These are phyloP conservation scores for Netelia inedita DNA, from an alignment of 2,888 invertebrate species.

Conservation along the genomic window DNA sequence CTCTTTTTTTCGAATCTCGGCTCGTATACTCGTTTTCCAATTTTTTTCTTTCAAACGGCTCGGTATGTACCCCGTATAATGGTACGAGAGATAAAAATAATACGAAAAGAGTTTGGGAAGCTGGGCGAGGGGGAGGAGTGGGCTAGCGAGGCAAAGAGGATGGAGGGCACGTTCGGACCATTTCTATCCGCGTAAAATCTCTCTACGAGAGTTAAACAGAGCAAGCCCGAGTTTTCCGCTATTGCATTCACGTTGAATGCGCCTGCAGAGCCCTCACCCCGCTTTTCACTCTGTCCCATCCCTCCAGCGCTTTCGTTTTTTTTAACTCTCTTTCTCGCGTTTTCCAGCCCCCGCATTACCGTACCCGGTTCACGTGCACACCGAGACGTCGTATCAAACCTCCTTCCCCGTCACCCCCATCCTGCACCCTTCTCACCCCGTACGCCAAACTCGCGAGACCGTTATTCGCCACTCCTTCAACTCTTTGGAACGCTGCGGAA, in stretches of 20 bases:
- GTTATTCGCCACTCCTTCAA: slow-evolving; percentile 51
- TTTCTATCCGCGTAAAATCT: slow-evolving; percentile 48
- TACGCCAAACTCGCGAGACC: slow-evolving; percentile 31
- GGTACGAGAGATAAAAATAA: slow-evolving; percentile 1
- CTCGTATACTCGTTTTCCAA: background rate
- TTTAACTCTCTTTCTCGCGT: slow-evolving; percentile 35
- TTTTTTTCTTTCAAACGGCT: no score
- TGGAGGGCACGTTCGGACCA: slow-evolving; percentile 35
- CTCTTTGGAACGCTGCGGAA: slow-evolving; percentile 48
- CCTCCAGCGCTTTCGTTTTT: slow-evolving; percentile 13
- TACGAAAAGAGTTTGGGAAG: slow-evolving; percentile 8
- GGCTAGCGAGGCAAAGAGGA: background rate
- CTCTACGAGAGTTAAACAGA: slow-evolving; percentile 62
- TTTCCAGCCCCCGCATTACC: slow-evolving; percentile 54
- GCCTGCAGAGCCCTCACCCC: slow-evolving; percentile 62
- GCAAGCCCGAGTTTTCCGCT: slow-evolving; percentile 57
- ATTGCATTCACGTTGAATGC: slow-evolving; percentile 67
- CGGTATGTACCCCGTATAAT: background rate
- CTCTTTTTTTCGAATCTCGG: background rate
- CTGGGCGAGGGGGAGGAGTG: slow-evolving; percentile 4
- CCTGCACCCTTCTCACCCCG: slow-evolving; percentile 58
- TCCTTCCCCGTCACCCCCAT: slow-evolving; percentile 37
- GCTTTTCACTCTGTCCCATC: slow-evolving; percentile 56
- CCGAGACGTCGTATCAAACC: slow-evolving; percentile 58
- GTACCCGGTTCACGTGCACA: slow-evolving; percentile 29